Conservation (phyloP, 2,797 vertebrate species). For the Morus bassanus region DNA sequence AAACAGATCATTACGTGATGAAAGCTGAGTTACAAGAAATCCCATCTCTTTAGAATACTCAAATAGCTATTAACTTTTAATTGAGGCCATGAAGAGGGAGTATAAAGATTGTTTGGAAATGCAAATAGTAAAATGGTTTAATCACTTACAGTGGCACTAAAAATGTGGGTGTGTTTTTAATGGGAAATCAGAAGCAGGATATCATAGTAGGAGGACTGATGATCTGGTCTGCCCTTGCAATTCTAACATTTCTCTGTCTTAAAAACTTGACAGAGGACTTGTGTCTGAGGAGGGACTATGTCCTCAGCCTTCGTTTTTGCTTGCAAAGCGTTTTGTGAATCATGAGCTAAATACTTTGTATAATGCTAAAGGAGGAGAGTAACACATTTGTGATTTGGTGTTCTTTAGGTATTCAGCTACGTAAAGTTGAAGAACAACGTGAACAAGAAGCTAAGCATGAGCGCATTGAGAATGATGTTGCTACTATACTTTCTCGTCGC, state of each 20-base stretch:
- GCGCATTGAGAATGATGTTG: conserved; percentile 95
- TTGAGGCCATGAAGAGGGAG: neutral
- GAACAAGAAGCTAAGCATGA: conserved; percentile 97
- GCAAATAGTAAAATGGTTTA: neutral
- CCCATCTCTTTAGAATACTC: neutral
- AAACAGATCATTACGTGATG: neutral
- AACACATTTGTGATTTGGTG: neutral
- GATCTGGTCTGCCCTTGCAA: neutral
- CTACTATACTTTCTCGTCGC: conserved; percentile 94
- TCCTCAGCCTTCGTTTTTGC: neutral
- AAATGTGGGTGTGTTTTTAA: neutral
- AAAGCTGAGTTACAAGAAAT: neutral
- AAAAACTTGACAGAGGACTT: neutral
- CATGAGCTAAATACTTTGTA: fast-evolving
- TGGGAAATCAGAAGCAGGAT: neutral
- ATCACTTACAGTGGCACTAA: neutral
- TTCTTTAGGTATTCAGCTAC: conserved; percentile 90
- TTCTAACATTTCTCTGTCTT: neutral
- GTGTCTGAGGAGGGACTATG: neutral
- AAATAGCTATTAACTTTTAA: neutral
- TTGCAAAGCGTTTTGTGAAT: neutral
- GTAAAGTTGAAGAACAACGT: conserved; percentile 97
- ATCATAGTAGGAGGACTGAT: neutral
- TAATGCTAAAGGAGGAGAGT: neutral
- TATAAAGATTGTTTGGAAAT: neutral